Evolutionary conservation across 2,797 vertebrate species (phyloP).

Genomic region (Geotria australis): DNA sequence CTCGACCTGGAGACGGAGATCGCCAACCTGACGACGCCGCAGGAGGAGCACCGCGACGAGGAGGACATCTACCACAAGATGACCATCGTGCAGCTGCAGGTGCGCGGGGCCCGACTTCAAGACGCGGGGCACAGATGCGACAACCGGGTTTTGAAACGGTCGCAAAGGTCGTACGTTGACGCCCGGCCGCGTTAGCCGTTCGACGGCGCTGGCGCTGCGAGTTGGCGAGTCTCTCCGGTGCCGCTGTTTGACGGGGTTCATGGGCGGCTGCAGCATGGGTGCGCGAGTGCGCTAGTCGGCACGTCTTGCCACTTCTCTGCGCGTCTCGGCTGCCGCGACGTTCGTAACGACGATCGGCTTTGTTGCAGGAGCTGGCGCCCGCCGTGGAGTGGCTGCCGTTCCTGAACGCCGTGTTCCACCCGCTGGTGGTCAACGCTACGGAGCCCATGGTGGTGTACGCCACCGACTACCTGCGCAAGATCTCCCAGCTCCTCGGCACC

Average conservation of each 20-base stretch:
- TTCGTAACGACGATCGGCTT: background rate
- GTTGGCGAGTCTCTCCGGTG: too few species aligned
- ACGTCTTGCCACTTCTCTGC: too few species aligned
- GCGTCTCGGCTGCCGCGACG: too few species aligned
- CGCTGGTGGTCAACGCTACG: constrained; percentile 38
- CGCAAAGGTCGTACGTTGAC: too few species aligned
- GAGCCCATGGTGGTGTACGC: constrained; percentile 69
- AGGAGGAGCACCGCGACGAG: constrained; percentile 62
- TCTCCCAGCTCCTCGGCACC: constrained; percentile 68
- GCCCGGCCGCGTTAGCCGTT: too few species aligned
- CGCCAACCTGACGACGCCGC: constrained; percentile 68
- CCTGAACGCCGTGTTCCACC: constrained; percentile 37
- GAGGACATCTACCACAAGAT: constrained; percentile 92
- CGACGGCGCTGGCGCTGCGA: too few species aligned
- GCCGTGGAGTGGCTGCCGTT: constrained; percentile 68
- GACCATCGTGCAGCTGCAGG: constrained; percentile 52
- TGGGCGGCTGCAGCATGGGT: too few species aligned
- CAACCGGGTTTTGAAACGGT: too few species aligned
- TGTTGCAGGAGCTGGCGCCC: constrained; percentile 30
- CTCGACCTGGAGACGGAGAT: constrained; percentile 49
- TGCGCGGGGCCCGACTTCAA: constrained; percentile 4
- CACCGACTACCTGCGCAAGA: constrained; percentile 50
- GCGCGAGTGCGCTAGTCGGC: too few species aligned
- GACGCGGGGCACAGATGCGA: too few species aligned
- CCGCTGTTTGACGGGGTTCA: too few species aligned